Conservation (phyloP, 2,797 vertebrate genomes). For the Buceros bicornis region DNA sequence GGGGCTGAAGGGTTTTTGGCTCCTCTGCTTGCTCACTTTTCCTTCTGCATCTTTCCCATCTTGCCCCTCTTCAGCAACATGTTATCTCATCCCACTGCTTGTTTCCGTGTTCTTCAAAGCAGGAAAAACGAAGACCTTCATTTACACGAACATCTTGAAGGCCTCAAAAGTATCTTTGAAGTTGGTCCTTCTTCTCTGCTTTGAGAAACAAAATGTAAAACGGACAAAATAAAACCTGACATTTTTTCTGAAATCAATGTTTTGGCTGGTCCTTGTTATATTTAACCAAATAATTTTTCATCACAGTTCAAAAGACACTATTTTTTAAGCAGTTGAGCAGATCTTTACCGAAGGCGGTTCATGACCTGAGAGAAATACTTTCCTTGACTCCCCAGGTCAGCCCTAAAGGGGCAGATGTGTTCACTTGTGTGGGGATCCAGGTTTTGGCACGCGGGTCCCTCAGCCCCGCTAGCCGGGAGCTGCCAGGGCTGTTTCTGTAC, state of each 20-base stretch:
- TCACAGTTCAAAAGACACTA: neutral
- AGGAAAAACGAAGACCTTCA: neutral
- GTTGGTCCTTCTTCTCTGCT: neutral
- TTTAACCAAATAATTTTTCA: neutral
- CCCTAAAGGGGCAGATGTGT: neutral
- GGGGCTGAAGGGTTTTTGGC: neutral
- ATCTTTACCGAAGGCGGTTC: neutral
- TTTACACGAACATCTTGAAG: neutral
- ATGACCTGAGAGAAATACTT: neutral
- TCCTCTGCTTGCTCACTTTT: neutral
- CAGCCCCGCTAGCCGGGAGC: neutral
- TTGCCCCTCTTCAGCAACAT: neutral
- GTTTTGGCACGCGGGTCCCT: fast-evolving
- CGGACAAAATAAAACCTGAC: neutral
- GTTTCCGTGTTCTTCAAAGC: neutral
- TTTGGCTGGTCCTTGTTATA: neutral
- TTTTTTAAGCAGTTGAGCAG: neutral
- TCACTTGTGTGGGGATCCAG: neutral
- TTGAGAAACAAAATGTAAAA: neutral
- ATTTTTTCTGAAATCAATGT: neutral
- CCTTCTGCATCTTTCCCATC: neutral
- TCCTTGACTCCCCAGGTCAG: no score
- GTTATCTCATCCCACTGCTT: neutral
- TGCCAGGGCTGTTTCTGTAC: neutral
- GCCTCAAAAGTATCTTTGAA: neutral